phyloP scores from a whole-genome alignment of 2,888 invertebrate genomes.

The Tinea trinotella region DNA sequence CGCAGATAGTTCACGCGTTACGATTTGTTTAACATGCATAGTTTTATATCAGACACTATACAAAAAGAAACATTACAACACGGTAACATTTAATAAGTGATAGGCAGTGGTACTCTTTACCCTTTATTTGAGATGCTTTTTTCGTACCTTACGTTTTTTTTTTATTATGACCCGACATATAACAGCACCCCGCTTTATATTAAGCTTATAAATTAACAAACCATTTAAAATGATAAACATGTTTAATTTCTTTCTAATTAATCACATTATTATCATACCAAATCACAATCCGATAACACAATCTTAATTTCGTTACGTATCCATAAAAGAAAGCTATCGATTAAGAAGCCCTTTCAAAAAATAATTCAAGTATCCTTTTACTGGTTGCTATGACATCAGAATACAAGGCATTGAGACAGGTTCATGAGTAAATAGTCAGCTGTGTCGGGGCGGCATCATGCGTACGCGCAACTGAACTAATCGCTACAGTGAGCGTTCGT shows the following conservation, averaged over 20 bases:
- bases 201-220: no score
- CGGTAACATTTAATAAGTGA: no score
- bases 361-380: neutral
- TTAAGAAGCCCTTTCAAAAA: conserved; percentile 8
- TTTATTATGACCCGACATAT: no score
- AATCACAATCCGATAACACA: no score
- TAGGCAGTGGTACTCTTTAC: no score
- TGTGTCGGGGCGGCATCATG: neutral
- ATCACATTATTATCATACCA: no score
- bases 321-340: neutral
- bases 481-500: neutral
- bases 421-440: conserved; percentile 14
- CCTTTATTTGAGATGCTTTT: no score
- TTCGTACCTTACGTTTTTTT: no score
- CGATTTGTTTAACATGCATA: neutral
- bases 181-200: no score
- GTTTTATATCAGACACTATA: neutral
- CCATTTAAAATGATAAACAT: no score
- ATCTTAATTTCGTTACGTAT: neutral
- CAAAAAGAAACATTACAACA: neutral
- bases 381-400: conserved; percentile 2
- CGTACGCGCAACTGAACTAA: conserved; percentile 10
- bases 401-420: conserved; percentile 7
- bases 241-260: no score
- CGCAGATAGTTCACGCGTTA: neutral